Conservation (phyloP, 1,140 invertebrate species). For the Trichogramma pretiosum region DNA sequence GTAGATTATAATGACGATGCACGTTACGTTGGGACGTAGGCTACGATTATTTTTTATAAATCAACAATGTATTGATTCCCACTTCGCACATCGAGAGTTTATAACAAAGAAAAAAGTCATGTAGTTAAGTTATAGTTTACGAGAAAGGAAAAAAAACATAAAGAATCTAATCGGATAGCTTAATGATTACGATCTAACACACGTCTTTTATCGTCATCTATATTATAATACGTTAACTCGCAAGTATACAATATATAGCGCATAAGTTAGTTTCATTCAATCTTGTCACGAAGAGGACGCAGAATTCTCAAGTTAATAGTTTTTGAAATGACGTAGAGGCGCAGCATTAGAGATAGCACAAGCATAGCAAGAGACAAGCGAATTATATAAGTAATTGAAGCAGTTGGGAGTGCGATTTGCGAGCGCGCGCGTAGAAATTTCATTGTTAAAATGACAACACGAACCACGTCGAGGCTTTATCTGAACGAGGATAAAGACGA, state of each 20-base stretch:
- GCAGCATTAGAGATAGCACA: not conserved
- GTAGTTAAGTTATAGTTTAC: no score
- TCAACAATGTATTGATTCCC: no score
- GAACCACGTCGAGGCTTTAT: not conserved
- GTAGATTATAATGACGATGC: no score
- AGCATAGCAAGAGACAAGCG: not conserved
- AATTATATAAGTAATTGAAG: conserved; percentile 7
- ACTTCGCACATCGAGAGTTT: no score
- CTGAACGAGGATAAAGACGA: not conserved
- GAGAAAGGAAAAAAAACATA: no score
- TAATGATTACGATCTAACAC: not conserved
- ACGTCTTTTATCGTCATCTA: not conserved
- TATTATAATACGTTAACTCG: no score
- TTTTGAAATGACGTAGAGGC: conserved; percentile 2
- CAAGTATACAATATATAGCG: no score
- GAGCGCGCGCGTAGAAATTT: conserved; percentile 6
- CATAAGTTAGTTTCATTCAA: not conserved
- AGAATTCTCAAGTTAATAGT: conserved; percentile 10
- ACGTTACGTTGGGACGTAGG: no score
- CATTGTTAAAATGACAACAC: conserved; percentile 11
- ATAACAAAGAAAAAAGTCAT: no score
- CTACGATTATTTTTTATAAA: no score
- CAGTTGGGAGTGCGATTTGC: not conserved
- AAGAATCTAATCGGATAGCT: no score
- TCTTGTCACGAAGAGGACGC: not conserved